Conservation (phyloP, 2,113 vertebrate species). For the Tursiops truncatus region DNA sequence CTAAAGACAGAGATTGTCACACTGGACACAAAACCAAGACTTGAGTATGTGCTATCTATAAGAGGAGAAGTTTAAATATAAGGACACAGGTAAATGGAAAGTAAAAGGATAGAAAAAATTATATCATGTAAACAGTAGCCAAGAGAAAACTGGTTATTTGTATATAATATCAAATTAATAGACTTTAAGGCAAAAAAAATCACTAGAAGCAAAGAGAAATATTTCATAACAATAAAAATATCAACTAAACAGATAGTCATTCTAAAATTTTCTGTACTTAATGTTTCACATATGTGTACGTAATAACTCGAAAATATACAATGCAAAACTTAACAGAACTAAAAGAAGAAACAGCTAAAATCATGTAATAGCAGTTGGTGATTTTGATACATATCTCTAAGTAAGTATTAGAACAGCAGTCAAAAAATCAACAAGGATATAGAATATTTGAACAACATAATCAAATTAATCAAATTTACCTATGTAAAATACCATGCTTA, state of each 20-base stretch:
- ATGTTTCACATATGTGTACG: not conserved
- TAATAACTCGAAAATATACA: not conserved
- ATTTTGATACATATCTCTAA: not conserved
- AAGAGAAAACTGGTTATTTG: not conserved
- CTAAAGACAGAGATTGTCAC: not conserved
- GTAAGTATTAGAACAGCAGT: not conserved
- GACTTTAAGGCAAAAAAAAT: not conserved
- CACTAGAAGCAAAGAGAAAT: not conserved
- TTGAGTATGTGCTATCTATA: not conserved
- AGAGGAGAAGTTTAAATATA: not conserved
- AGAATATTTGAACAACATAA: not conserved
- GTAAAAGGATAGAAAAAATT: not conserved
- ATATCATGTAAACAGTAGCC: not conserved
- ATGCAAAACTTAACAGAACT: not conserved
- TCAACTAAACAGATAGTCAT: not conserved
- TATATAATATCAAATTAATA: not conserved
- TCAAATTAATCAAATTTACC: not conserved
- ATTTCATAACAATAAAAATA: not conserved
- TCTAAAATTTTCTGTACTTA: not conserved
- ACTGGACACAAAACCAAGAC: not conserved
- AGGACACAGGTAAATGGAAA: not conserved
- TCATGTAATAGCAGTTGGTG: not conserved
- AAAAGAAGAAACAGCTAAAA: not conserved
- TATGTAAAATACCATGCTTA: not conserved
- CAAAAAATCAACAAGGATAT: not conserved